Evolutionary conservation across 2,797 vertebrate genomes (phyloP).

Genomic region (Sebastes oblongus): DNA sequence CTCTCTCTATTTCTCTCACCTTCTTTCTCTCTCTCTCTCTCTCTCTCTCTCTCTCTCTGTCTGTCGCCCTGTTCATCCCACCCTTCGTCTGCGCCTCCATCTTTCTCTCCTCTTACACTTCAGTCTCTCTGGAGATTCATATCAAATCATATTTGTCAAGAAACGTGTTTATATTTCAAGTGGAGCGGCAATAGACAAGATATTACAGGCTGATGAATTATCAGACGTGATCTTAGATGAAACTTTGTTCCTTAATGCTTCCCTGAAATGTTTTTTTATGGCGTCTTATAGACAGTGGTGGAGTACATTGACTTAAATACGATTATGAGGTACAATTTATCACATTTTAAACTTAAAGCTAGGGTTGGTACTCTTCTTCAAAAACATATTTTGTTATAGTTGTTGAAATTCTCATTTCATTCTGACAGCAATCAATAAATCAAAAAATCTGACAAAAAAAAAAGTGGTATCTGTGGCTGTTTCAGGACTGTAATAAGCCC

Average conservation of each 20-base stretch:
- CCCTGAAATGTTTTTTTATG: not conserved
- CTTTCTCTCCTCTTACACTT: slow-evolving; percentile 10
- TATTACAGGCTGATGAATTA: not conserved
- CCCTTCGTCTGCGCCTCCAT: slow-evolving; percentile 34
- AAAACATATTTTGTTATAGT: not conserved
- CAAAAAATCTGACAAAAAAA: not conserved
- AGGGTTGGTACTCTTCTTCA: not conserved
- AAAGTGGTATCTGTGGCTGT: too few relatives aligned
- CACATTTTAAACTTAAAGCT: not conserved
- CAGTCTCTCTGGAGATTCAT: slow-evolving; percentile 7
- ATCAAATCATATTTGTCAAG: slow-evolving; percentile 27
- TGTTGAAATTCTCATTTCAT: not conserved
- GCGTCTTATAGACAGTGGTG: not conserved
- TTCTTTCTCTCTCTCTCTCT: not conserved
- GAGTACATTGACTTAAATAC: not conserved
- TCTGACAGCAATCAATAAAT: not conserved
- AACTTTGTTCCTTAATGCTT: not conserved
- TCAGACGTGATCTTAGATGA: not conserved
- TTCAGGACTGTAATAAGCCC: too few relatives aligned
- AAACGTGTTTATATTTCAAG: slow-evolving; percentile 33
- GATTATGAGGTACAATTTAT: not conserved
- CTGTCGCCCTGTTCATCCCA: slow-evolving; percentile 17
- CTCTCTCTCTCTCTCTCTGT: not conserved
- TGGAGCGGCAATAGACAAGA: not conserved
- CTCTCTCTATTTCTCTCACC: slow-evolving; percentile 44